Evolutionary conservation across 2,113 vertebrate genomes (phyloP).

Genomic region (Tachysurus vachellii): DNA sequence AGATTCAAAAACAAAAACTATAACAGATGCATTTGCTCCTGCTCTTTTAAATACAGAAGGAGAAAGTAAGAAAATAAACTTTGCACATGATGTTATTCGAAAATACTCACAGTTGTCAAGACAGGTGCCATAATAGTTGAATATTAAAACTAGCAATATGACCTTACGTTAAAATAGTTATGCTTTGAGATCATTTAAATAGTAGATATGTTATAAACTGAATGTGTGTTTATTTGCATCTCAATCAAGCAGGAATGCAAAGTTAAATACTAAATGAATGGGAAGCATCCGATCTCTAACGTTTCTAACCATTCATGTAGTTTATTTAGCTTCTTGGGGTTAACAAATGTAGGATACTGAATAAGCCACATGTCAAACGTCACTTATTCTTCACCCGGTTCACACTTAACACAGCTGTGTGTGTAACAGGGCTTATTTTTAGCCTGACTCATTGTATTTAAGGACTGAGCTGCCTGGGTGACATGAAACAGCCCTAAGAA

Average conservation of each 20-base stretch:
- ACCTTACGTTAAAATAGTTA: not conserved
- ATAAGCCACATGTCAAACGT: not conserved
- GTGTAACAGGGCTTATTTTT: slow-evolving; percentile 30
- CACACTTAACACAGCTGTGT: slow-evolving; percentile 29
- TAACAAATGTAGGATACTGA: not conserved
- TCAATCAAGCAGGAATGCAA: not conserved
- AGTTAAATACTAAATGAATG: not conserved
- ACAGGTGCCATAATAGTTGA: not conserved
- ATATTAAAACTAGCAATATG: not conserved
- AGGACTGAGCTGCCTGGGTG: slow-evolving; percentile 1
- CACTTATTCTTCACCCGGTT: not conserved
- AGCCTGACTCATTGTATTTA: slow-evolving; percentile 23
- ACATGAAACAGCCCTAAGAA: slow-evolving; percentile 7
- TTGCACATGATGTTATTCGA: not conserved
- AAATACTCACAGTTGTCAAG: not conserved
- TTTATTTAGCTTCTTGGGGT: slow-evolving; percentile 13
- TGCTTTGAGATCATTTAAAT: not conserved
- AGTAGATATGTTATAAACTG: not conserved
- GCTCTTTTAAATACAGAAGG: not conserved
- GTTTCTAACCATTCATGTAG: not conserved
- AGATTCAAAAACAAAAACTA: too few species aligned
- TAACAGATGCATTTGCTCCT: not conserved
- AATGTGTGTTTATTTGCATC: not conserved
- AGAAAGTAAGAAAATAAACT: not conserved
- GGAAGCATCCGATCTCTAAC: not conserved